Conservation (phyloP, 2,888 invertebrate genomes). For the Cantharis lateralis region DNA sequence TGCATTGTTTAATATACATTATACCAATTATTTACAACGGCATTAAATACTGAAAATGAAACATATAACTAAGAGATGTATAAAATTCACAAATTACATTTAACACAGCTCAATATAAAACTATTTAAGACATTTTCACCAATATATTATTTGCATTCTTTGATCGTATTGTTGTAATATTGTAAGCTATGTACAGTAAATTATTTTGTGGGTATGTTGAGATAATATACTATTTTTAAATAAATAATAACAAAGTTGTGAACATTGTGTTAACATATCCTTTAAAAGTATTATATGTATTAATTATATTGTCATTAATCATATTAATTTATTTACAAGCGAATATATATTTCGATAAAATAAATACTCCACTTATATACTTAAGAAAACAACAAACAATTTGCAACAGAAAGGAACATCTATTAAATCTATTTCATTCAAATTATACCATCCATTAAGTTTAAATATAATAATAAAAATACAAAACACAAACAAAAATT, state of each 20-base stretch:
- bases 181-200: neutral
- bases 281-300: neutral
- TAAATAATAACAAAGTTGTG: neutral
- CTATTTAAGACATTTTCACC: constrained; percentile 15
- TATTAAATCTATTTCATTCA: neutral
- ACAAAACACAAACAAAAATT: neutral
- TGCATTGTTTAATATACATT: constrained; percentile 10
- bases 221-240: neutral
- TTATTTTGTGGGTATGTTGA: neutral
- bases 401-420: constrained; percentile 1
- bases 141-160: constrained; percentile 6
- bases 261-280: neutral
- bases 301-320: constrained; percentile 1
- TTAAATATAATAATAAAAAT: neutral
- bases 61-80: constrained; percentile 9
- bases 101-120: constrained; percentile 17
- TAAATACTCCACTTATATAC: neutral
- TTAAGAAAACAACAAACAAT: neutral
- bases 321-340: constrained; percentile 2
- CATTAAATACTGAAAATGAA: constrained; percentile 12
- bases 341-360: neutral
- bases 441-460: neutral
- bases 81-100: constrained; percentile 19
- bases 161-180: neutral
- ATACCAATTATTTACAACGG: constrained; percentile 13